These are phyloP conservation scores for Magallana ariakensis DNA, from an alignment of 1,140 invertebrate species.

Conservation along the genomic window DNA sequence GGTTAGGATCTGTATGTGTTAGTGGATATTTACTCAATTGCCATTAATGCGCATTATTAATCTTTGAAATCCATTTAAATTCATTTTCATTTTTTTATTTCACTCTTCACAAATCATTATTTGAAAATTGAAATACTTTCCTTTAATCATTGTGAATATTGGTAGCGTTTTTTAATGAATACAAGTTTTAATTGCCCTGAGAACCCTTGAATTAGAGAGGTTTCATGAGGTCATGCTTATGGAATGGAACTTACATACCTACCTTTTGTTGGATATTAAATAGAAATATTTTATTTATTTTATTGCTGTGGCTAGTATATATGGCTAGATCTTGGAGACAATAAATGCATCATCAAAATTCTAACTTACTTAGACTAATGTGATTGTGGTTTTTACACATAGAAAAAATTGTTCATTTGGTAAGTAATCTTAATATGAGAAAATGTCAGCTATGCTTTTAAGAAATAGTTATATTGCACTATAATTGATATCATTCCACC, in stretches of 20 bases:
- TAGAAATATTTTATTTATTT: too few species aligned
- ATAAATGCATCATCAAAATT: background rate
- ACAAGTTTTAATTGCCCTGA: background rate
- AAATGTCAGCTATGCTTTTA: too few species aligned
- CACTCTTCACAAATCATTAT: constrained; percentile 9
- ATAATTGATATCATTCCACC: too few species aligned
- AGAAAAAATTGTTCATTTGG: too few species aligned
- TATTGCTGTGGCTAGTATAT: too few species aligned
- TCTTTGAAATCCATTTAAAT: constrained; percentile 37
- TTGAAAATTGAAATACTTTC: constrained; percentile 26
- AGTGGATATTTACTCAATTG: constrained; percentile 21
- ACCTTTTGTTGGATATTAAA: too few species aligned
- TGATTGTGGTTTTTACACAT: too few species aligned
- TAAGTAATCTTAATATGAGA: too few species aligned
- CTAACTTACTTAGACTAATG: too few species aligned
- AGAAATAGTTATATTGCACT: too few species aligned
- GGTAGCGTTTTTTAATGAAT: background rate
- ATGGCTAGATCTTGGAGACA: background rate
- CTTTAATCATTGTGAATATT: constrained; percentile 23
- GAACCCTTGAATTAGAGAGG: background rate
- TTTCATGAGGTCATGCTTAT: background rate
- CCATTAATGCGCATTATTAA: constrained; percentile 30
- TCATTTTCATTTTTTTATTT: constrained; percentile 19
- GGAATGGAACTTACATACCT: too few species aligned
- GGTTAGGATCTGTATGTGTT: background rate